phyloP scores from a whole-genome alignment of 1,140 invertebrate species.

The Cryptotermes secundus region DNA sequence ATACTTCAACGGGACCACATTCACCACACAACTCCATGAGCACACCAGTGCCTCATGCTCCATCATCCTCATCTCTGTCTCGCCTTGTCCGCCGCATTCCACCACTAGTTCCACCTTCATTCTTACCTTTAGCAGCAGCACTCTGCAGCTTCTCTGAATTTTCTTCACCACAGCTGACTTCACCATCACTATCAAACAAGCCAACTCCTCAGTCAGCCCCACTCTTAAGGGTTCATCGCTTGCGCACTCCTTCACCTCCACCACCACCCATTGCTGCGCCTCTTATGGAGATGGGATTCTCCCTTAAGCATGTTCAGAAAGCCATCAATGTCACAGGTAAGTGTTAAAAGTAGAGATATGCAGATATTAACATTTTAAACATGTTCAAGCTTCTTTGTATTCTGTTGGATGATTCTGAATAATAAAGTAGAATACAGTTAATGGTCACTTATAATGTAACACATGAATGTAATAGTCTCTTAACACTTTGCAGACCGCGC shows the following conservation, averaged over 20 bases:
- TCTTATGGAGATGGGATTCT: conserved; percentile 66
- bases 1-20: neutral
- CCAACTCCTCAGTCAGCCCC: conserved; percentile 39
- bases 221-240: conserved; percentile 42
- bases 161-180: conserved; percentile 26
- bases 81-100: conserved; percentile 34
- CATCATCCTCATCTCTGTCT: conserved; percentile 31
- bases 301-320: conserved; percentile 57
- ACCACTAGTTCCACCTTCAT: conserved; percentile 44
- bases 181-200: conserved; percentile 24
- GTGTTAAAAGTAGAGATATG: neutral
- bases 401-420: no score
- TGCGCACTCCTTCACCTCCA: conserved; percentile 49
- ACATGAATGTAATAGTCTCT: no score
- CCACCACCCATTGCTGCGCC: conserved; percentile 56
- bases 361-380: no score
- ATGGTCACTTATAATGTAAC: no score
- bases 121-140: conserved; percentile 43
- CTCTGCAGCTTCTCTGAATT: conserved; percentile 31
- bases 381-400: no score
- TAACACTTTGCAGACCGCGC: no score
- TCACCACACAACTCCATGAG: neutral
- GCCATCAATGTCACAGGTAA: conserved; percentile 58
- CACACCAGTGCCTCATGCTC: neutral
- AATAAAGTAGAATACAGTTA: no score